phyloP scores from a whole-genome alignment of 2,113 vertebrate genomes.

The Lepus americanus region DNA sequence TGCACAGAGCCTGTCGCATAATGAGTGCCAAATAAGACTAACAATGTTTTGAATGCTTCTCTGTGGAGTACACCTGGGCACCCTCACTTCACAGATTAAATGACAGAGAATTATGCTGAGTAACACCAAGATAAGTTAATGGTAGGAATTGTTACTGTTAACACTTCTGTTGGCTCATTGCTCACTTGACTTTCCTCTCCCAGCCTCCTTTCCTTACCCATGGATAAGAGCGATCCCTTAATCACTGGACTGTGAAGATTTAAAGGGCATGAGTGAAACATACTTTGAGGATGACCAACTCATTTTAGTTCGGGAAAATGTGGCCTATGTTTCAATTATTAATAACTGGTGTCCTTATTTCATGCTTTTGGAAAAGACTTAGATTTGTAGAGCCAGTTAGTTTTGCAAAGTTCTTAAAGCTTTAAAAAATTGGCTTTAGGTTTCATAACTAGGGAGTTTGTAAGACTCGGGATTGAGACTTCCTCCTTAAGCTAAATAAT shows the following conservation, averaged over 20 bases:
- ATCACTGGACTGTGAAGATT: neutral
- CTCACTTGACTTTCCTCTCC: neutral
- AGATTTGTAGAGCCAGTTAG: neutral
- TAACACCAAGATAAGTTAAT: neutral
- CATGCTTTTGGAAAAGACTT: neutral
- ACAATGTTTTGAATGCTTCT: neutral
- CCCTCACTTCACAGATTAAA: neutral
- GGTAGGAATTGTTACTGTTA: neutral
- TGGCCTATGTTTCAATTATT: neutral
- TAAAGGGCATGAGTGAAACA: neutral
- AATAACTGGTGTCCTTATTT: neutral
- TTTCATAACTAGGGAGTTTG: neutral
- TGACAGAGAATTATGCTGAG: neutral
- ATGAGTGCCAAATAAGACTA: neutral
- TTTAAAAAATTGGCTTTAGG: constrained; percentile 24
- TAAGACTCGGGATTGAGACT: neutral
- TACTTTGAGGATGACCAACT: neutral
- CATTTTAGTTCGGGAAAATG: neutral
- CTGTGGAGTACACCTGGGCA: neutral
- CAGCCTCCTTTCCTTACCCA: neutral
- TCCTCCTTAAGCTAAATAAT: neutral
- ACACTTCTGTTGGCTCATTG: neutral
- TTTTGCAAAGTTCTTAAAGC: neutral
- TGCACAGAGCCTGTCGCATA: neutral
- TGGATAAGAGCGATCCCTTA: neutral